These are phyloP conservation scores for Bathynomus jamesi DNA, from an alignment of 1,140 invertebrate species.

Conservation along the genomic window DNA sequence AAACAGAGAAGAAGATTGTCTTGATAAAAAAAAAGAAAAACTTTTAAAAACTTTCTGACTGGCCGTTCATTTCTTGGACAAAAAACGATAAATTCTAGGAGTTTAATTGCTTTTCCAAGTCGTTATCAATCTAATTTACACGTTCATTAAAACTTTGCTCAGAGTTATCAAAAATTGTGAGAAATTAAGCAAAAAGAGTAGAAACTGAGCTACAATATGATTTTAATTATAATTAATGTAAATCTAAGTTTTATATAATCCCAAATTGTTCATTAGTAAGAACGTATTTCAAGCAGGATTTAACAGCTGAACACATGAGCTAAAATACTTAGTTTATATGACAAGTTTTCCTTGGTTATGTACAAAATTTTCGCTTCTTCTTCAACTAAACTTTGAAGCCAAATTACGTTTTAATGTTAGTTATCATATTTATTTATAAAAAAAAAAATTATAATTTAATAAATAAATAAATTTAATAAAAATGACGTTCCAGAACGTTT, in stretches of 20 bases:
- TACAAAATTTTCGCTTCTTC: too few relatives aligned
- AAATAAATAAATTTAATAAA: too few relatives aligned
- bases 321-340: neutral
- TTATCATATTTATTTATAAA: too few relatives aligned
- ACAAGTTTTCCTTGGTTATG: too few relatives aligned
- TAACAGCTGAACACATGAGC: neutral
- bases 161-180: constrained; percentile 23
- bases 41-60: neutral
- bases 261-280: neutral
- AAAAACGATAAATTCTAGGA: constrained; percentile 34
- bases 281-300: neutral
- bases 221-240: constrained; percentile 1
- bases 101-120: constrained; percentile 38
- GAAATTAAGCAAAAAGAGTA: constrained; percentile 18
- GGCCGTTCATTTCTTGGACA: neutral
- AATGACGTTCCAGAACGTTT: too few relatives aligned
- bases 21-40: too few relatives aligned
- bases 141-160: constrained; percentile 37
- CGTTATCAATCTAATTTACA: constrained; percentile 38
- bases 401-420: too few relatives aligned
- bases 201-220: neutral
- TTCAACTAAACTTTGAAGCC: too few relatives aligned
- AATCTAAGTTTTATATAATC: neutral
- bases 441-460: too few relatives aligned
- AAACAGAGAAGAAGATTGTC: too few relatives aligned